A percentile compares a stretch with the other conserved stretches of the same genome.
Conservation (phyloP, 2,888 invertebrate genomes). For the Heliconius ismenius region DNA sequence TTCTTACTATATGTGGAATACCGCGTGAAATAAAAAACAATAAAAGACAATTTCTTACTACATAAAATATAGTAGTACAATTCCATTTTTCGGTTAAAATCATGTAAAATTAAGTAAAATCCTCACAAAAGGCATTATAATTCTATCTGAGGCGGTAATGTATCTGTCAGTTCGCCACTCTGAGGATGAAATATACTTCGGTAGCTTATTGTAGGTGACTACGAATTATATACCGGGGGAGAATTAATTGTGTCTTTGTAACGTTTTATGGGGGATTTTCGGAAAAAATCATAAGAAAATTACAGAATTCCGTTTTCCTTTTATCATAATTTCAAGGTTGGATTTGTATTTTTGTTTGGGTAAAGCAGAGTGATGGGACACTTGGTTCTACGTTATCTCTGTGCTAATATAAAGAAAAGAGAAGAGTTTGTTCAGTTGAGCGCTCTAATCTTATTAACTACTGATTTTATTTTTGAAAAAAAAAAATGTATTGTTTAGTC, state of each 20-base stretch:
- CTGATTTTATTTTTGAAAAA: not conserved
- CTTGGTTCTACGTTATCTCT: not conserved
- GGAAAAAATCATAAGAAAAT: not conserved
- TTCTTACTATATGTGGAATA: not conserved
- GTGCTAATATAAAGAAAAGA: not conserved
- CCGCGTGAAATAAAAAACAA: not conserved
- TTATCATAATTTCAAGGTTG: not conserved
- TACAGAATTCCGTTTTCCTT: not conserved
- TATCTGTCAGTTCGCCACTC: constrained; percentile 39
- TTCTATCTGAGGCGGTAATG: constrained; percentile 36
- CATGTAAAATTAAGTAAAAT: constrained; percentile 32
- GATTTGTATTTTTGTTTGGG: too few relatives aligned
- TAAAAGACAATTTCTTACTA: not conserved
- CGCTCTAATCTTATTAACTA: not conserved
- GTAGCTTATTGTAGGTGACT: constrained; percentile 35
- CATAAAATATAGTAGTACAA: not conserved
- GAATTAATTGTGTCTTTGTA: constrained; percentile 31
- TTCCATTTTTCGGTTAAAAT: not conserved
- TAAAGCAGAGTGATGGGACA: not conserved
- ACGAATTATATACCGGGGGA: constrained; percentile 36
- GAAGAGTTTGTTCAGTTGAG: not conserved
- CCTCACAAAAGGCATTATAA: constrained; percentile 37
- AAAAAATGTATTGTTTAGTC: not conserved
- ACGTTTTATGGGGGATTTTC: constrained; percentile 13
- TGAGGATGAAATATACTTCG: constrained; percentile 37